These are phyloP conservation scores for Aegypius monachus DNA, from an alignment of 2,113 vertebrate species.

Conservation along the genomic window DNA sequence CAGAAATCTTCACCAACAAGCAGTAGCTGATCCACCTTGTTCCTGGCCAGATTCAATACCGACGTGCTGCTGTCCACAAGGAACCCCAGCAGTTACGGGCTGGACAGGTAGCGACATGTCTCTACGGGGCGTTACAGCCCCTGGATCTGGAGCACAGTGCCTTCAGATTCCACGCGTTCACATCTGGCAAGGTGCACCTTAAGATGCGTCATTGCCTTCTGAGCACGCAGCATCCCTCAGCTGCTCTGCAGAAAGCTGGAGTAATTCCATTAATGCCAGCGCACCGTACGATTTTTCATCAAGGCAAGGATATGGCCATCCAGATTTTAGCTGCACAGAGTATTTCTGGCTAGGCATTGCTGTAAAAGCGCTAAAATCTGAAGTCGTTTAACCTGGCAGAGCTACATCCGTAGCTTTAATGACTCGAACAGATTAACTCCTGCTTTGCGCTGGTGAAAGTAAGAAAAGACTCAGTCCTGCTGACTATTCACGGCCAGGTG, in stretches of 20 bases:
- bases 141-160: neutral
- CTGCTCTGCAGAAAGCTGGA: neutral
- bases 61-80: neutral
- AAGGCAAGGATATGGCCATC: neutral
- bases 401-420: neutral
- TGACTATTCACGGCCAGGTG: accelerated
- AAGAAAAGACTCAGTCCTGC: neutral
- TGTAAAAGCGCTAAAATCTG: neutral
- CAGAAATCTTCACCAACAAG: neutral
- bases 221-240: neutral
- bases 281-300: too few species aligned
- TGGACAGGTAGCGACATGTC: accelerated
- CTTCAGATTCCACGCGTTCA: accelerated
- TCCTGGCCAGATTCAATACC: neutral
- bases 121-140: neutral
- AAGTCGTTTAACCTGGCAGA: neutral
- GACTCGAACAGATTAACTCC: neutral
- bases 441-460: too few species aligned
- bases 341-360: neutral
- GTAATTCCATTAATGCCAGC: accelerated
- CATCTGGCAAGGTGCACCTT: neutral
- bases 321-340: accelerated
- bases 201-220: accelerated
- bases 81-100: neutral
- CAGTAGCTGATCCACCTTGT: neutral